phyloP scores from a whole-genome alignment of 2,113 vertebrate genomes.

The Gambusia affinis region DNA sequence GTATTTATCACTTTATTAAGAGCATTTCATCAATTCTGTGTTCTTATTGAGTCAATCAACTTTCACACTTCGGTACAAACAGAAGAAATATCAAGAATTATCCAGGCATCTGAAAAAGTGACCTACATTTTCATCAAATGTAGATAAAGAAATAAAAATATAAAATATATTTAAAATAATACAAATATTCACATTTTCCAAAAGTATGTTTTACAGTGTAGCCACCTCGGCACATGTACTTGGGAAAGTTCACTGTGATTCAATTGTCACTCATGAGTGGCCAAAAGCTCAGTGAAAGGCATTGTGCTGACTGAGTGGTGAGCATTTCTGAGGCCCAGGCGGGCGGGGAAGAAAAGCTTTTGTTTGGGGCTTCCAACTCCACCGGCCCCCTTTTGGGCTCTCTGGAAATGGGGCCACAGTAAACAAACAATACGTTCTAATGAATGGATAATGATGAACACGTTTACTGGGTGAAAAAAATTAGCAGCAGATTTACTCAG shows the following conservation, averaged over 20 bases:
- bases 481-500: constrained; percentile 70
- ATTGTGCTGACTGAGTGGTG: constrained; percentile 84
- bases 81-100: too few relatives aligned
- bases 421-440: constrained; percentile 85
- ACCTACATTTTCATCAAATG: too few relatives aligned
- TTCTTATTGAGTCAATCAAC: too few relatives aligned
- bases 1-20: too few relatives aligned
- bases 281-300: constrained; percentile 84
- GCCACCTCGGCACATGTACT: constrained; percentile 74
- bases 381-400: constrained; percentile 80
- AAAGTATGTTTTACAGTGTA: constrained; percentile 58
- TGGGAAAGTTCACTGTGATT: constrained; percentile 85
- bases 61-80: too few relatives aligned
- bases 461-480: constrained; percentile 84
- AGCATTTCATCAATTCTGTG: too few relatives aligned
- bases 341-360: constrained; percentile 84
- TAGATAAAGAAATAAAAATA: not conserved
- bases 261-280: constrained; percentile 92
- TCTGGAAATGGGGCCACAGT: constrained; percentile 87
- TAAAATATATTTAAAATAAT: not conserved
- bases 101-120: too few relatives aligned
- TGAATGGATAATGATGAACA: constrained; percentile 87
- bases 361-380: constrained; percentile 85
- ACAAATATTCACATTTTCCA: not conserved
- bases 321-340: constrained; percentile 84